These are phyloP conservation scores for Pseudomugil tenellus DNA, from an alignment of 2,797 vertebrate species.

Conservation along the genomic window DNA sequence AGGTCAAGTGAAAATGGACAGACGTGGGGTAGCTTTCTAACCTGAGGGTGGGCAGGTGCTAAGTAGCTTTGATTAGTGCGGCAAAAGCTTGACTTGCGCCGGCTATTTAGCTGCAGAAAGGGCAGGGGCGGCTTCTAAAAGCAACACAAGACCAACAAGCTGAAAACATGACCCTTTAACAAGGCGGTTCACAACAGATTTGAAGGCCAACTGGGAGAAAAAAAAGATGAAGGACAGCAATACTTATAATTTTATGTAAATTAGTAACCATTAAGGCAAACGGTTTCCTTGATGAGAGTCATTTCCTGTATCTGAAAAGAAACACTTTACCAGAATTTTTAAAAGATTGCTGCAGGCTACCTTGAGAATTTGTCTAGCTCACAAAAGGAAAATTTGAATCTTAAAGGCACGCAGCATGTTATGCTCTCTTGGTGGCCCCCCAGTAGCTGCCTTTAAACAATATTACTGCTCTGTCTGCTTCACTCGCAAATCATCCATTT, in stretches of 20 bases:
- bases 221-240: neutral
- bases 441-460: constrained; percentile 36
- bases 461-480: constrained; percentile 29
- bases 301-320: constrained; percentile 34
- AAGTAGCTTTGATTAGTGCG: constrained; percentile 89
- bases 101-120: constrained; percentile 84
- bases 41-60: constrained; percentile 85
- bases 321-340: constrained; percentile 67
- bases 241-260: constrained; percentile 58
- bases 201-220: constrained; percentile 32
- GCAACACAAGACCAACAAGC: constrained; percentile 77
- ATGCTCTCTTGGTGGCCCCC: constrained; percentile 39
- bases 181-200: constrained; percentile 54
- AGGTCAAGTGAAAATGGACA: constrained; percentile 39
- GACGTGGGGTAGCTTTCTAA: constrained; percentile 77
- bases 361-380: constrained; percentile 66
- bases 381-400: constrained; percentile 56
- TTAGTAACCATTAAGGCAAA: constrained; percentile 54
- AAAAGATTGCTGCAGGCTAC: constrained; percentile 61
- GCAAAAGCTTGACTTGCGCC: constrained; percentile 81
- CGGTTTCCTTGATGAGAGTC: constrained; percentile 51
- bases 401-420: constrained; percentile 48
- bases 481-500: constrained; percentile 9
- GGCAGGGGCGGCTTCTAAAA: constrained; percentile 88
- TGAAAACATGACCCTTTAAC: constrained; percentile 57